Base-by-base conservation (phyloP, 2,113 vertebrate genomes). In the Synodontis membranacea region DNA sequence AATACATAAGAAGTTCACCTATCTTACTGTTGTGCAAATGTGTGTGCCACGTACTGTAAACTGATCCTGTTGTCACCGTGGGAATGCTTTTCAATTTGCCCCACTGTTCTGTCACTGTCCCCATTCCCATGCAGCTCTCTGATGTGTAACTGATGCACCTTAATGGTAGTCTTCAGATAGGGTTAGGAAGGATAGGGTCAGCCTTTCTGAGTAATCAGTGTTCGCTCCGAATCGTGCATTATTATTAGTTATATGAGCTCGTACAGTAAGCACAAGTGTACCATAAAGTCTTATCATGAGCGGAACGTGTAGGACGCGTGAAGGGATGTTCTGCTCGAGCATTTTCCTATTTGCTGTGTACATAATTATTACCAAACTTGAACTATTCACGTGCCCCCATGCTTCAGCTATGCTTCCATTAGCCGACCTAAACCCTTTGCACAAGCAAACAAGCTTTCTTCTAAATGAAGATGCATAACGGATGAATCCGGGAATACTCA, bases 251-350 rank as follows among this genome's bases (percentile, higher is more conserved):
- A 0, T 12, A 10, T 37, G n/a, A 12, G 39, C 74, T 85, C 75
- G 80, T 79, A 28, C 42, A 48, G 48, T 48, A 89, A 89, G 88
- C 88, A 89, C 88, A 89, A 89, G n/a, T n/a, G 60, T 42, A 72
- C 78, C 75, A 68, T 60, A 10, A 78, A 31, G 84, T 86, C 75
- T 86, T 86, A 74, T 39, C 25, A 58, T 74, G n/a, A 80, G 74
- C 82, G 28, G 21, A 86, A 84, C 39, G 84, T 80, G 81, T 28
- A 83, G 72, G 66, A 48, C 21, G 19, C 12, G 23, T 86, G 19
- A 58, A 34, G 14, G 42, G 58, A 64, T 60, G 42, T 52, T 80
- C 39, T 74, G 25, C 64, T 42, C 31, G 0, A 80, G n/a, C 80
- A 70, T 75, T 34, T 19, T 21, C 28, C 52, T 54, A 39, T 78